These are phyloP conservation scores for Tapirus terrestris DNA, from an alignment of 2,113 vertebrate species.

Conservation along the genomic window DNA sequence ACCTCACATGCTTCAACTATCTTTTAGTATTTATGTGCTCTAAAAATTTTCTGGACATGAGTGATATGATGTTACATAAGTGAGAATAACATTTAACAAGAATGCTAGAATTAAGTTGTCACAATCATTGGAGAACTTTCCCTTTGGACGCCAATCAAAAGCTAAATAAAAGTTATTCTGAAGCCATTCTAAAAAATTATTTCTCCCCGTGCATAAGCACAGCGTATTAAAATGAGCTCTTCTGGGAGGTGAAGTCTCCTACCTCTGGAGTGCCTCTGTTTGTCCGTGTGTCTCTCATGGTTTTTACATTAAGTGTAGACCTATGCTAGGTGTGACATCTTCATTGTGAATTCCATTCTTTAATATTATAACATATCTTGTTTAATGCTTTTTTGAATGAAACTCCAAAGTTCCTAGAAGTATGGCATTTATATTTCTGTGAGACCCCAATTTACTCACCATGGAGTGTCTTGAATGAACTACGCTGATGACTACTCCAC, in stretches of 20 bases:
- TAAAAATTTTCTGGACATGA: background rate
- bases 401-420: background rate
- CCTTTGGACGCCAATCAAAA: background rate
- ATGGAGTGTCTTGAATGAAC: background rate
- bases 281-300: background rate
- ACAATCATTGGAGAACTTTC: background rate
- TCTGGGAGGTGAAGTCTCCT: background rate
- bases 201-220: background rate
- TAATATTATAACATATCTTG: background rate
- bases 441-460: rapidly evolving
- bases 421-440: background rate
- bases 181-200: background rate
- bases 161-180: background rate
- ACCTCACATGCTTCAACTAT: background rate
- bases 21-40: background rate
- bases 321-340: background rate
- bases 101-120: background rate
- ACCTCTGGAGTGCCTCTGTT: background rate
- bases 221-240: background rate
- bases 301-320: background rate
- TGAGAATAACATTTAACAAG: background rate
- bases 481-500: background rate
- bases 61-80: background rate
- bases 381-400: background rate
- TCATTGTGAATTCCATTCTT: background rate